Conservation (phyloP, 2,113 vertebrate species). For the Otocyon megalotis region DNA sequence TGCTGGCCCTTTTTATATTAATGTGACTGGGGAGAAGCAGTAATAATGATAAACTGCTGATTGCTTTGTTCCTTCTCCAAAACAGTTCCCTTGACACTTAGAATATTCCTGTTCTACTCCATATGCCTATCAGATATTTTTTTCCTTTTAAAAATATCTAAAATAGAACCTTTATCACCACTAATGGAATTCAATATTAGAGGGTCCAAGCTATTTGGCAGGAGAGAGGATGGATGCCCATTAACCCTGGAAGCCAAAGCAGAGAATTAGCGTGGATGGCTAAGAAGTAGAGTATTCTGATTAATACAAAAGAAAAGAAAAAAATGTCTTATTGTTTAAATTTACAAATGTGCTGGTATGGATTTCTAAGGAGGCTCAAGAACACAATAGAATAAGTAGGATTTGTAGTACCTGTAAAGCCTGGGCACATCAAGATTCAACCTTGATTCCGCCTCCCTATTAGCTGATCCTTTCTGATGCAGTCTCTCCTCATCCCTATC, state of each 20-base stretch:
- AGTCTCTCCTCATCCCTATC: not conserved
- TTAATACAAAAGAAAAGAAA: not conserved
- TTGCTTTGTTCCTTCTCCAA: not conserved
- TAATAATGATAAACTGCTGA: constrained; percentile 45
- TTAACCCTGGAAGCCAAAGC: not conserved
- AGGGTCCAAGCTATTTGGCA: not conserved
- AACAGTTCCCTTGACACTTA: not conserved
- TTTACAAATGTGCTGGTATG: not conserved
- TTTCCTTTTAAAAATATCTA: not conserved
- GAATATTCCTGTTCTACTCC: not conserved
- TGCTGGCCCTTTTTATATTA: constrained; percentile 32
- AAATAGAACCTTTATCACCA: constrained; percentile 38
- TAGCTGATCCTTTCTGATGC: not conserved
- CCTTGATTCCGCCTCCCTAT: not conserved
- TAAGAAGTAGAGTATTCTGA: not conserved
- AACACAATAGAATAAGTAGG: not conserved
- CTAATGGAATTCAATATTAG: not conserved
- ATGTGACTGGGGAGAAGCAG: constrained; percentile 10
- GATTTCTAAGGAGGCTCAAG: not conserved
- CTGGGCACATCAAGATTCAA: not conserved
- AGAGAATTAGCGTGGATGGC: not conserved
- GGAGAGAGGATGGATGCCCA: not conserved
- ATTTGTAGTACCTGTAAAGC: not conserved
- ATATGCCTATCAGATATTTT: not conserved
- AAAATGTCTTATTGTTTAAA: not conserved